Percentiles rank a stretch among this genome's conserved stretches.
Evolutionary conservation across 2,888 invertebrate species (phyloP).

Genomic region (Tetranychus piercei): DNA sequence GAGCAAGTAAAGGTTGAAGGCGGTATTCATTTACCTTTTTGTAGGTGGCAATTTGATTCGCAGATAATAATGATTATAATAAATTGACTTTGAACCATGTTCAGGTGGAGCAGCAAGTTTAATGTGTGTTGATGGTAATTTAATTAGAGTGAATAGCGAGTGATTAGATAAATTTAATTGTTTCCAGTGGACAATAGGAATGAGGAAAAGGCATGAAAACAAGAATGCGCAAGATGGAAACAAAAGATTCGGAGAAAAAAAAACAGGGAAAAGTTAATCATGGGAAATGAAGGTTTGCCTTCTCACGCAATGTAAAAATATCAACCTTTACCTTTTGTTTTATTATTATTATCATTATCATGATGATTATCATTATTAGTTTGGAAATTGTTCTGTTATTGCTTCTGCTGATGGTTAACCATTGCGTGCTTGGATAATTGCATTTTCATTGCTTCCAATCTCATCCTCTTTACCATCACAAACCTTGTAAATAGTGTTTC

Average conservation of each 20-base stretch:
- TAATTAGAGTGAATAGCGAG: not conserved
- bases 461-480: not conserved
- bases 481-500: not conserved
- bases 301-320: not conserved
- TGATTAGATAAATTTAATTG: not conserved
- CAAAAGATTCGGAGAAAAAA: not conserved
- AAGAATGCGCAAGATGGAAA: not conserved
- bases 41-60: not conserved
- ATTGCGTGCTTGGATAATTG: not conserved
- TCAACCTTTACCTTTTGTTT: not conserved
- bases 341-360: not conserved
- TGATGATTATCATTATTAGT: not conserved
- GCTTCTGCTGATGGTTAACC: not conserved
- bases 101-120: not conserved
- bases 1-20: too few species aligned
- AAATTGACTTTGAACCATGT: not conserved
- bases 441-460: not conserved
- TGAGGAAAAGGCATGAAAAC: not conserved
- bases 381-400: not conserved
- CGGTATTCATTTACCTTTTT: not conserved
- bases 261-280: not conserved
- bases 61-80: not conserved
- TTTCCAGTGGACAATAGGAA: not conserved
- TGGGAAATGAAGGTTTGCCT: not conserved
- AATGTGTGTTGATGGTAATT: not conserved